These are phyloP conservation scores for Orussus abietinus DNA, from an alignment of 1,140 invertebrate genomes.

Conservation along the genomic window DNA sequence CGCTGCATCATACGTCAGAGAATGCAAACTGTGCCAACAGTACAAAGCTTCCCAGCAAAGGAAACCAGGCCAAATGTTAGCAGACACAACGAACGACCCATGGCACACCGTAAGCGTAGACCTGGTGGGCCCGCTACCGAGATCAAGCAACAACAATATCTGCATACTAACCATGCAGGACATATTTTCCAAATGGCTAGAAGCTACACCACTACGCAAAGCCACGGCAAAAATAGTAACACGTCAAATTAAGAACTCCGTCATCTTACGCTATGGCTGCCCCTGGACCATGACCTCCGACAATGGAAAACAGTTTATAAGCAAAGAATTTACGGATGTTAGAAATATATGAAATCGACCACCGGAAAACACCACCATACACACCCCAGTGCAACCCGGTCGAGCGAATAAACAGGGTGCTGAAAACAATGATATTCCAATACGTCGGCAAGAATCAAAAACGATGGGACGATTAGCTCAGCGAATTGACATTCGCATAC, in stretches of 20 bases:
- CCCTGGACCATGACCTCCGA: slow-evolving; percentile 4
- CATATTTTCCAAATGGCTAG: too few species aligned
- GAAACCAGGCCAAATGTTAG: too few species aligned
- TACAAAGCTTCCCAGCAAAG: too few species aligned
- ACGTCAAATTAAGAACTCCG: background rate
- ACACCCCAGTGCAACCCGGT: slow-evolving; percentile 29
- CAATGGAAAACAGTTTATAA: slow-evolving; percentile 10
- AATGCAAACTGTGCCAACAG: too few species aligned
- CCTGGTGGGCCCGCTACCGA: too few species aligned
- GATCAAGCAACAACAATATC: too few species aligned
- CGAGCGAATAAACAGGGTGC: slow-evolving; percentile 23
- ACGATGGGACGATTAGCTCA: slow-evolving; percentile 36
- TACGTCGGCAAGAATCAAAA: slow-evolving; percentile 34
- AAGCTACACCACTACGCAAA: too few species aligned
- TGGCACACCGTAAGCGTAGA: too few species aligned
- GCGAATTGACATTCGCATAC: slow-evolving; percentile 41
- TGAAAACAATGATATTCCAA: slow-evolving; percentile 33
- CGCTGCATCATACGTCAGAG: too few species aligned
- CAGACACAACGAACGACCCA: too few species aligned
- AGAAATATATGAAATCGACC: slow-evolving; percentile 4
- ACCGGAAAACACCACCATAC: slow-evolving; percentile 20
- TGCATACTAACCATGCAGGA: too few species aligned
- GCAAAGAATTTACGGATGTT: slow-evolving; percentile 4
- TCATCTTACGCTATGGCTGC: background rate
- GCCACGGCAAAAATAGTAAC: too few species aligned